phyloP scores from a whole-genome alignment of 2,113 vertebrate genomes.

The Spizaetus ornatus region DNA sequence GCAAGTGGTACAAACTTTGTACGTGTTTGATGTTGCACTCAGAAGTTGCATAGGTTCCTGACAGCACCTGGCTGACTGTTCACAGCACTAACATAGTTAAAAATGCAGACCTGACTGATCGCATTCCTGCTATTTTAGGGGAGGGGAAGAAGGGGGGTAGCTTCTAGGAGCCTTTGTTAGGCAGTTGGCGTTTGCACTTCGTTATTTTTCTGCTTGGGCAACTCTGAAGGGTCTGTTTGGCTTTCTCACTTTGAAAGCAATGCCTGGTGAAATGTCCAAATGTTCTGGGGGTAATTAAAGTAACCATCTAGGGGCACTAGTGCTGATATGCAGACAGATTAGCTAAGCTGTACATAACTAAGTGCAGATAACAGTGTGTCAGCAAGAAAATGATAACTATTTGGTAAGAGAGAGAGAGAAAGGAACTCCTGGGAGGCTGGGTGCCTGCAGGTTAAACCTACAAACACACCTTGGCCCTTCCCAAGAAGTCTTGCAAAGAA shows the following conservation, averaged over 20 bases:
- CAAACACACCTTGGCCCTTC: neutral
- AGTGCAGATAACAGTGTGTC: neutral
- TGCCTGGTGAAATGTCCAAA: neutral
- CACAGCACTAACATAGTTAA: neutral
- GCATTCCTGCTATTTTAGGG: neutral
- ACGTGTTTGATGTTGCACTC: accelerated
- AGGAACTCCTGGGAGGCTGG: neutral
- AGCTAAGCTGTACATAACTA: neutral
- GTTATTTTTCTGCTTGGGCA: neutral
- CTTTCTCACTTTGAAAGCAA: neutral
- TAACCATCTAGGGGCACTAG: neutral
- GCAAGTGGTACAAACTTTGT: accelerated
- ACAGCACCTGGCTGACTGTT: neutral
- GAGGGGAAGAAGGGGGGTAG: neutral
- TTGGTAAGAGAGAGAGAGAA: neutral
- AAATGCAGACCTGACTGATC: neutral
- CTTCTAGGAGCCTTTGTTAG: neutral
- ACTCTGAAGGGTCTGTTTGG: neutral
- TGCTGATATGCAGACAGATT: neutral
- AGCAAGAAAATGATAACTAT: neutral
- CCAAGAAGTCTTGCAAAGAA: accelerated
- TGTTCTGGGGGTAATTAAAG: neutral
- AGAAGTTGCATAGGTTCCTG: accelerated
- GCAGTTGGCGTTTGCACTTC: accelerated
- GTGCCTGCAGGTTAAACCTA: neutral